phyloP scores from a whole-genome alignment of 2,113 vertebrate species.

The Cygnus buccinator region DNA sequence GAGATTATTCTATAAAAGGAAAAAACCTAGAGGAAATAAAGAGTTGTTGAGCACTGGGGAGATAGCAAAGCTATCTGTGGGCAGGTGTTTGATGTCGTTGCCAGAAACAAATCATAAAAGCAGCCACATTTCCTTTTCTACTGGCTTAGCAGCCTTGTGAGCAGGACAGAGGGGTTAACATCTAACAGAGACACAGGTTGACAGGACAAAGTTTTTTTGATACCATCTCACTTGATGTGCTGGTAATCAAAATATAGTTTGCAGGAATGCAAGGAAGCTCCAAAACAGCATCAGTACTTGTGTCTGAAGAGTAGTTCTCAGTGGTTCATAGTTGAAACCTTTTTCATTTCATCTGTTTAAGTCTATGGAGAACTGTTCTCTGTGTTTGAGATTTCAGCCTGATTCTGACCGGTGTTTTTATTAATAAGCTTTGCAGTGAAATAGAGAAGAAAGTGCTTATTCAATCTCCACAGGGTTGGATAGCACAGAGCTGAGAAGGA shows the following conservation, averaged over 20 bases:
- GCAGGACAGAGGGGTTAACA: not conserved
- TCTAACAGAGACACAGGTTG: rapidly evolving
- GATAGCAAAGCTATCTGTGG: not conserved
- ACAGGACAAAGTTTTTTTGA: not conserved
- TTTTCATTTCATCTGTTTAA: not conserved
- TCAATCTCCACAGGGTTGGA: not conserved
- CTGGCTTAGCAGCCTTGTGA: not conserved
- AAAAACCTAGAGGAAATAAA: not conserved
- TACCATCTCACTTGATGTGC: not conserved
- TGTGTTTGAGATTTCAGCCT: not conserved
- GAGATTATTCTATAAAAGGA: not conserved
- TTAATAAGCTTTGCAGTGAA: not conserved
- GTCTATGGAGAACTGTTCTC: not conserved
- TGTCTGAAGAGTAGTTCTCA: not conserved
- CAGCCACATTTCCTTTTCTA: not conserved
- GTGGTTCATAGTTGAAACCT: not conserved
- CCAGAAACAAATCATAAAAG: not conserved
- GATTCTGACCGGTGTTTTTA: not conserved
- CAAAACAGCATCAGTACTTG: not conserved
- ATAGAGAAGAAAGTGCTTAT: not conserved
- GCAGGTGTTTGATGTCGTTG: not conserved
- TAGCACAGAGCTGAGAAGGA: not conserved
- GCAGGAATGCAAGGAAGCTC: not conserved
- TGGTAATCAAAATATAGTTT: not conserved
- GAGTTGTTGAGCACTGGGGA: not conserved